phyloP scores from a whole-genome alignment of 2,797 vertebrate genomes.

The Heteromormyrus szaboi region DNA sequence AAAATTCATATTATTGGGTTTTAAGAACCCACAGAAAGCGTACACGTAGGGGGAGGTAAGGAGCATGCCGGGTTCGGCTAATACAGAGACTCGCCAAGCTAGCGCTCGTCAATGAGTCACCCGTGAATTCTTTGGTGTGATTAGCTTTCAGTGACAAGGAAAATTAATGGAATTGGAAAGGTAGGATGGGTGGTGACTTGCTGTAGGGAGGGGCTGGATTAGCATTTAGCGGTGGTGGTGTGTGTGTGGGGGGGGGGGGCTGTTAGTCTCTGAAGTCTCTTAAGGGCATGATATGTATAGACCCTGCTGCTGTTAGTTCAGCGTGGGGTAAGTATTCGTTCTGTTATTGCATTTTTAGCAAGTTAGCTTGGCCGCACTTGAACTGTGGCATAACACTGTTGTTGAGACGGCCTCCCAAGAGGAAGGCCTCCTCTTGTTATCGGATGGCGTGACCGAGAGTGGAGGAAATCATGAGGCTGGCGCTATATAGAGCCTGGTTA shows the following conservation, averaged over 20 bases:
- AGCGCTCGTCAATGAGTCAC: slow-evolving; percentile 41
- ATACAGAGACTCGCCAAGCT: slow-evolving; percentile 41
- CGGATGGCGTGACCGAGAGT: not conserved
- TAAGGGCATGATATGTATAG: not conserved
- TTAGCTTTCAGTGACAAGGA: slow-evolving; percentile 51
- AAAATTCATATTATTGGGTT: not conserved
- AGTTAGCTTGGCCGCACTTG: not conserved
- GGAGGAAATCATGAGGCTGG: not conserved
- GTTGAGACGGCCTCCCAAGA: not conserved
- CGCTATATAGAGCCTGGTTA: not conserved
- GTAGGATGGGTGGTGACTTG: slow-evolving; percentile 46
- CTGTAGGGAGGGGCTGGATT: not conserved
- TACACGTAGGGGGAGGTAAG: too few relatives aligned
- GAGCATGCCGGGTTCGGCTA: too few relatives aligned
- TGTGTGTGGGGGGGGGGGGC: not conserved
- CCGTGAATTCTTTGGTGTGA: slow-evolving; percentile 50
- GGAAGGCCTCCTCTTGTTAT: not conserved
- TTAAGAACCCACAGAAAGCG: not conserved
- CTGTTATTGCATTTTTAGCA: not conserved
- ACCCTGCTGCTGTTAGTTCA: not conserved
- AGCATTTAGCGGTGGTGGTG: not conserved
- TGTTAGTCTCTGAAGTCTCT: slow-evolving; percentile 14
- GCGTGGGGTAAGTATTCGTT: not conserved
- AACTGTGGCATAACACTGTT: not conserved
- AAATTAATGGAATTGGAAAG: slow-evolving; percentile 51